Conservation (phyloP, 2,797 vertebrate species). For the Mus caroli region DNA sequence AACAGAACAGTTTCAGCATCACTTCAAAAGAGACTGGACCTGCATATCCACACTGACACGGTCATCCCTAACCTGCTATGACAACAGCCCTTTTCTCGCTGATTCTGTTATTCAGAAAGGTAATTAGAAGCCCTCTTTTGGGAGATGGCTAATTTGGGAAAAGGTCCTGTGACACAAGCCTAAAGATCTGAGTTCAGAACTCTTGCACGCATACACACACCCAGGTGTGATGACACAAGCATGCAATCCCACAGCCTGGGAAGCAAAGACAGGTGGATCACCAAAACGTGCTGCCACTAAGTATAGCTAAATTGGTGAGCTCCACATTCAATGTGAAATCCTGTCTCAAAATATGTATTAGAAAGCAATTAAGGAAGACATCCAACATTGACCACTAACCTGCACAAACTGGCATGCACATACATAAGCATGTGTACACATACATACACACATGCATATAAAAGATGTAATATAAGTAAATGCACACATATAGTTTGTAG, state of each 20-base stretch:
- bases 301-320: neutral
- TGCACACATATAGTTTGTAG: neutral
- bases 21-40: neutral
- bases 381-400: neutral
- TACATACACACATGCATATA: neutral
- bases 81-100: neutral
- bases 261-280: neutral
- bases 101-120: neutral
- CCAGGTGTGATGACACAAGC: too few relatives aligned
- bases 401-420: neutral
- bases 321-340: neutral
- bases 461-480: neutral
- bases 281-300: neutral
- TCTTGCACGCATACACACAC: too few relatives aligned
- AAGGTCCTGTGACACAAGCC: neutral
- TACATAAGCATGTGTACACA: neutral
- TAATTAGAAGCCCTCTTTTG: neutral
- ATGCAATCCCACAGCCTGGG: neutral
- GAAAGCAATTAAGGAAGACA: neutral
- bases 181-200: neutral
- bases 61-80: neutral
- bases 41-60: neutral
- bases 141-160: neutral
- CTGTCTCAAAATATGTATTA: neutral
- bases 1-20: neutral